Evolutionary conservation across 2,113 vertebrate genomes (phyloP), one percentile per base, ranked within the genome.

Genomic region (Nothoprocta perdicaria): DNA sequence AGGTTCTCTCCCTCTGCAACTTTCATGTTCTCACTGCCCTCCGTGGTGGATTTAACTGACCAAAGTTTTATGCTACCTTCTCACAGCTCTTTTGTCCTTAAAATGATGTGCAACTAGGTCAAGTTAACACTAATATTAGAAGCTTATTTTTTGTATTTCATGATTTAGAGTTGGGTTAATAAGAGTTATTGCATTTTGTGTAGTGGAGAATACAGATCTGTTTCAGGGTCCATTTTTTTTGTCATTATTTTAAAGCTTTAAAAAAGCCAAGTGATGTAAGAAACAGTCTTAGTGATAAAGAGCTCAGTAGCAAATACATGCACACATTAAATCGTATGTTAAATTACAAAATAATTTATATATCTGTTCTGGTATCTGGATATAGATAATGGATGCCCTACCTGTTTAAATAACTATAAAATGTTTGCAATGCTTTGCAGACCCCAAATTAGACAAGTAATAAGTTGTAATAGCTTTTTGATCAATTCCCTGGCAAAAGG

Each of bases 391-490:
- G 84, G 72, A 24, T 65, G n/a, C 52, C 26, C 57, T 92, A 80
- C 60, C 77, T 90, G 63, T 75, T 38, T 50, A 77, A 84, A 89
- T 89, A 94, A 84, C 77, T 68, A 4, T 4, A 66, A 95, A 93
- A 91, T 95, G 79, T 95, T 96, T 96, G 80, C 91, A 92, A 5
- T 86, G 89, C 48, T 94, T 94, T 91, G 88, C 94, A 91, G 84
- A 43, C 86, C 57, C 41, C 86, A 76, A 66, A 95, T 96, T 92
- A 93, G 92, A 86, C 62, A 55, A 84, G 73, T 94, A 96, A 95
- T 93, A 93, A 68, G 93, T 93, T 93, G 81, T 95, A 95, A 95
- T 96, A 95, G 95, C 69, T 93, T 90, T 96, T 95, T 96, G 89
- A 96, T 97, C 94, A 96, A 89, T 79, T 95, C 68, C 48, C 88